Conservation (phyloP, 2,113 vertebrate genomes). For the Eira barbara region DNA sequence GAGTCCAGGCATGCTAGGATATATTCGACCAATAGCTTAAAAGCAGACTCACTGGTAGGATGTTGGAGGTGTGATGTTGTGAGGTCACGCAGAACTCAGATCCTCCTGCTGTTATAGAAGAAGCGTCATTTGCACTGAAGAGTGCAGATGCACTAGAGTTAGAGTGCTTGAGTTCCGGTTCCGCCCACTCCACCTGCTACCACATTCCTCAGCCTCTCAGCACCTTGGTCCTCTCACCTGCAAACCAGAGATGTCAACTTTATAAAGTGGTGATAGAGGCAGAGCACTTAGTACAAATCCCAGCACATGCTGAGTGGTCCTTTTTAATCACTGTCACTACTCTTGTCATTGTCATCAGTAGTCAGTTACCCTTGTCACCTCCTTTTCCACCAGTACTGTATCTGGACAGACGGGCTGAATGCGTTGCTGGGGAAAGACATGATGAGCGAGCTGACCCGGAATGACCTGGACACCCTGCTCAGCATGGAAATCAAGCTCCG, state of each 20-base stretch:
- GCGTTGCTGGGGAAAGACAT: constrained; percentile 98
- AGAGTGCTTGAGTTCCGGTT: not conserved
- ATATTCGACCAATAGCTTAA: not conserved
- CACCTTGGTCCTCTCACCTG: not conserved
- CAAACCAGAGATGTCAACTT: not conserved
- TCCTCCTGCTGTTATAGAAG: not conserved
- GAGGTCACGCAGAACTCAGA: not conserved
- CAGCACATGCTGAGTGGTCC: rapidly evolving
- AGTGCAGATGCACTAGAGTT: not conserved
- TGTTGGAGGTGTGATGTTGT: not conserved
- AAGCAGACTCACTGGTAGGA: not conserved
- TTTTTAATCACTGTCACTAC: not conserved
- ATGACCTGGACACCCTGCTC: constrained; percentile 97
- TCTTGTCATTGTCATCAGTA: not conserved
- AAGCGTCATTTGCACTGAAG: not conserved
- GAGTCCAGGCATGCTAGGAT: not conserved
- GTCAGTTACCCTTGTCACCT: not conserved
- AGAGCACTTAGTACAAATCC: not conserved
- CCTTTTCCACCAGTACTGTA: constrained; percentile 89
- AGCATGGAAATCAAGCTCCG: constrained; percentile 99
- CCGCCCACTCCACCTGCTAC: not conserved
- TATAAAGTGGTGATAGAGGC: not conserved
- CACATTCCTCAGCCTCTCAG: not conserved
- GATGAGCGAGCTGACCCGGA: constrained; percentile 96
- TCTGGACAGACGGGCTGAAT: constrained; percentile 98